Evolutionary conservation across 2,113 vertebrate species (phyloP), one percentile per base, ranked within the genome.

Genomic region (Syrmaticus mikado): DNA sequence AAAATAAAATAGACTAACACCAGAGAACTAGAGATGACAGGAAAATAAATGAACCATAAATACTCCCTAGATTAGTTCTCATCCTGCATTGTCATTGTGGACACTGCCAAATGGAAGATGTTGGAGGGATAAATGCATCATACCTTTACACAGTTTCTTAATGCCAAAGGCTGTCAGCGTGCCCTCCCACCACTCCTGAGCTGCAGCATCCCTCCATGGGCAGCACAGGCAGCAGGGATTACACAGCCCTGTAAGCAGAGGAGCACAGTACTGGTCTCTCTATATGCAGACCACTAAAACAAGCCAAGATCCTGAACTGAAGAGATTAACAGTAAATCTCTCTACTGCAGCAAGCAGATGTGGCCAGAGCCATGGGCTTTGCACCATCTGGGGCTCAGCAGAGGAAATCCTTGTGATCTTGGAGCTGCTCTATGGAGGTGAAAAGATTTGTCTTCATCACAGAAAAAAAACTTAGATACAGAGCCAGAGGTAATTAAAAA

Each of bases 401-500:
- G 2, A 81, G 10, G 58, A 50, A 25, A 43, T 67, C 17, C 30
- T 93, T 75, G 22, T 68, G 67, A 68, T 48, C 45, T 19, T 48
- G 45, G 22, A 70, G 22, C 24, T 70, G 22, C 16, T 70, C 45
- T 25, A 13, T 36, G 45, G 45, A 50, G 32, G 67, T 27, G 45
- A 50, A 50, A 70, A 70, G 45, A 48, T 50, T 70, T 48, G 24
- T 48, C 45, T 50, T 70, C 45, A 70, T 41, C 19, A 81, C 12
- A 8, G 43, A 85, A 91, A 87, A 91, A 32, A 12, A 11, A 34
- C 58, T 85, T 92, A 62, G 89, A 57, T 89, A 40, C 20, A 82
- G 74, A 72, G 22, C 70, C 91, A 91, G 66, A 10, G 13, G 43
- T 74, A 50, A 92, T 91, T 82, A 87, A 79, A 91, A 76, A 27